A percentile compares a stretch with the other conserved stretches of the same genome.
Evolutionary conservation across 2,797 vertebrate genomes (phyloP).

Genomic region (Melopsittacus undulatus): DNA sequence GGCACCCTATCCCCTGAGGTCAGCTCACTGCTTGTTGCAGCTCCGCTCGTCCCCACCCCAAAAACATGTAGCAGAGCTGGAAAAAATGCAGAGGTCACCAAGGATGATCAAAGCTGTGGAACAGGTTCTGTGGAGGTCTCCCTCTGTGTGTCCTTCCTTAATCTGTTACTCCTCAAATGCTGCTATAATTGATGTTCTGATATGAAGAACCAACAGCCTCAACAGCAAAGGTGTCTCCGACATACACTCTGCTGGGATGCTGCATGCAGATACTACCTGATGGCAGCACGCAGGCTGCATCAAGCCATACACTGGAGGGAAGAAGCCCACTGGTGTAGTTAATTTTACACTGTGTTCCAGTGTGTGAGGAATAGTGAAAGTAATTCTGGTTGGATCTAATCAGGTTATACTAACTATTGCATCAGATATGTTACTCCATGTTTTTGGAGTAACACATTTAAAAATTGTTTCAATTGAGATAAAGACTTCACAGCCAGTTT

Average conservation of each 20-base stretch:
- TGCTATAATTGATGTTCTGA: background rate
- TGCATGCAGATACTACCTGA: background rate
- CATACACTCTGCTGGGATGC: rapidly evolving
- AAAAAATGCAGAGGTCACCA: background rate
- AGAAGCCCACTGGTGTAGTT: rapidly evolving
- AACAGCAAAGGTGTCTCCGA: background rate
- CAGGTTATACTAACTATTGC: background rate
- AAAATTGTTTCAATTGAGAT: background rate
- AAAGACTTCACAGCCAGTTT: background rate
- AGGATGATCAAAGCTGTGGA: background rate
- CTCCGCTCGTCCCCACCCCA: rapidly evolving
- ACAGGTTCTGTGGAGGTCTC: background rate
- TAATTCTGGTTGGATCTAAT: background rate
- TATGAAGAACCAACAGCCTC: background rate
- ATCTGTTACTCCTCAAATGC: background rate
- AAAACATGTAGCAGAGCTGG: background rate
- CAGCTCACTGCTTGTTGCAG: background rate
- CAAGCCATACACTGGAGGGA: background rate
- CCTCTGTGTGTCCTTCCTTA: background rate
- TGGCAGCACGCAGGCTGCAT: background rate
- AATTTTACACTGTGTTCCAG: background rate
- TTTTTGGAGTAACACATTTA: background rate
- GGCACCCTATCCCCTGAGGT: background rate
- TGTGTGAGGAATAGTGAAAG: background rate
- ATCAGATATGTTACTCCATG: background rate